These are phyloP conservation scores for Chelonus formosanus DNA, from an alignment of 2,888 invertebrate genomes.

Conservation along the genomic window DNA sequence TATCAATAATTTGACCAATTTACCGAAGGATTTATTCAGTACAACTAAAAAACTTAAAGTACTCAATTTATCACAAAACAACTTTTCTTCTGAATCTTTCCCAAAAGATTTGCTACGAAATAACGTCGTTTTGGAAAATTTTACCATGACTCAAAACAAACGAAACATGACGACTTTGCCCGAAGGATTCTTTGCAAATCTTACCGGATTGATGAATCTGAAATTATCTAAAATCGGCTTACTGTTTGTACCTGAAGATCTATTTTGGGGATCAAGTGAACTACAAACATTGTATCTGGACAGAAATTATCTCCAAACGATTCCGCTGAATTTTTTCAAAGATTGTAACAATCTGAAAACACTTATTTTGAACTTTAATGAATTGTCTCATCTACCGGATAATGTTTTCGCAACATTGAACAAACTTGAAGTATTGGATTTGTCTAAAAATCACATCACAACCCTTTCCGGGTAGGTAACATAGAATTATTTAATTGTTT, in stretches of 20 bases:
- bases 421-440: slow-evolving; percentile 70
- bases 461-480: slow-evolving; percentile 70
- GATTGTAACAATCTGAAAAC: slow-evolving; percentile 71
- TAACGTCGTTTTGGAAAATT: slow-evolving; percentile 68
- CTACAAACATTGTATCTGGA: slow-evolving; percentile 72
- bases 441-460: slow-evolving; percentile 73
- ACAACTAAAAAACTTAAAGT: slow-evolving; percentile 67
- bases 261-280: slow-evolving; percentile 71
- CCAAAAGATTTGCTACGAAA: slow-evolving; percentile 71
- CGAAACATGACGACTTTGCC: slow-evolving; percentile 69
- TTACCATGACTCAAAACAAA: slow-evolving; percentile 60
- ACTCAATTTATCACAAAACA: slow-evolving; percentile 75
- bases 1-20: slow-evolving; percentile 71
- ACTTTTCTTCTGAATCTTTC: slow-evolving; percentile 68
- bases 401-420: slow-evolving; percentile 69
- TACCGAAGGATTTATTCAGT: slow-evolving; percentile 72
- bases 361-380: slow-evolving; percentile 75
- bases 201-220: slow-evolving; percentile 69
- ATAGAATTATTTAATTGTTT: background rate
- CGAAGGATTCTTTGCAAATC: slow-evolving; percentile 70
- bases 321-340: slow-evolving; percentile 73
- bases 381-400: slow-evolving; percentile 69
- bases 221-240: slow-evolving; percentile 70
- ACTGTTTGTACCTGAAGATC: slow-evolving; percentile 69
- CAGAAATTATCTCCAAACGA: slow-evolving; percentile 64